Percentiles rank a stretch among this genome's conserved stretches.
phyloP scores from a whole-genome alignment of 2,797 vertebrate genomes.

The Gambelia wislizenii region DNA sequence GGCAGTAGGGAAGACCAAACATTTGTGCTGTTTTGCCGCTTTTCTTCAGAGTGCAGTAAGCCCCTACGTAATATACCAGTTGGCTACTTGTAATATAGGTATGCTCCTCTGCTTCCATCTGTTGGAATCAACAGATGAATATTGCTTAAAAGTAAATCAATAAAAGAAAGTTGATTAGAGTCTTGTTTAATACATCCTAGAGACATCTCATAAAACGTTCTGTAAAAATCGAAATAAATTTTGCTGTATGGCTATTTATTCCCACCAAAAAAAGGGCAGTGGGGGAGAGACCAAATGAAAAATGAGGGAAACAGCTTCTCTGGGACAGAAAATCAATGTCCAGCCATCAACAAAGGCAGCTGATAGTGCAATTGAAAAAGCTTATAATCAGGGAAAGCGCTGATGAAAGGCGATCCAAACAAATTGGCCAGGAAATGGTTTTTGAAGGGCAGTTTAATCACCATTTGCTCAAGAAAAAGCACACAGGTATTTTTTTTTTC shows the following conservation, averaged over 20 bases:
- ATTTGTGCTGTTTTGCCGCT: too few species aligned
- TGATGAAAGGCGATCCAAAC: neutral
- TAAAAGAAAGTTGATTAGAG: neutral
- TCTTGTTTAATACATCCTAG: neutral
- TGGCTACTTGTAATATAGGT: too few species aligned
- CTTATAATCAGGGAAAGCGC: neutral
- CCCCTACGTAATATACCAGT: too few species aligned
- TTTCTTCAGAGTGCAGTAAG: too few species aligned
- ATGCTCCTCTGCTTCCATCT: neutral
- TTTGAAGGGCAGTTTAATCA: neutral
- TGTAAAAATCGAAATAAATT: neutral
- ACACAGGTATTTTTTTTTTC: neutral
- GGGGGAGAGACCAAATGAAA: too few species aligned
- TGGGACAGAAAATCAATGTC: neutral
- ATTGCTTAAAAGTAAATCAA: neutral
- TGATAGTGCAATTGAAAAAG: neutral
- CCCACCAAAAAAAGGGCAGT: too few species aligned
- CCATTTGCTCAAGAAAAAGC: neutral
- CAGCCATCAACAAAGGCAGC: too few species aligned
- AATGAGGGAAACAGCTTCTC: neutral
- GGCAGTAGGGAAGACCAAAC: too few species aligned
- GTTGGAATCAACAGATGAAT: neutral
- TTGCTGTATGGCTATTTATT: neutral
- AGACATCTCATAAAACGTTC: neutral
- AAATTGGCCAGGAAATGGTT: neutral